phyloP scores from a whole-genome alignment of 2,113 vertebrate genomes.

The Calidris pygmaea region DNA sequence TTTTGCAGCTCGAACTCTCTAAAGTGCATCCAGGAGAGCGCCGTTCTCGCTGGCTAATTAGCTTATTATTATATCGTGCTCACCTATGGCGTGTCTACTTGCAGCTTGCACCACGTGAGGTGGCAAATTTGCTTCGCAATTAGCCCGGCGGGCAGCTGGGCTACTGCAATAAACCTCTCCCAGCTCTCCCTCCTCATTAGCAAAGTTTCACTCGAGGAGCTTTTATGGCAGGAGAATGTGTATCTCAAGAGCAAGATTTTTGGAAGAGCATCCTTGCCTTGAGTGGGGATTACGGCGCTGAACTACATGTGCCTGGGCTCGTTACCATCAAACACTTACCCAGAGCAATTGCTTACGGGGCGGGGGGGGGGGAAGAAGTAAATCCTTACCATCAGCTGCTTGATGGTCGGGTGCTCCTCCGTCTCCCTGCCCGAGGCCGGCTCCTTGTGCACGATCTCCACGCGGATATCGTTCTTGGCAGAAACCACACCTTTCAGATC shows the following conservation, averaged over 20 bases:
- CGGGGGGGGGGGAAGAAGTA: background rate
- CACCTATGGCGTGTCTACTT: background rate
- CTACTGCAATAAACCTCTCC: background rate
- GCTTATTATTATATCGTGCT: background rate
- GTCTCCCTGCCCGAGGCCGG: constrained; percentile 87
- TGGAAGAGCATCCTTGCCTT: background rate
- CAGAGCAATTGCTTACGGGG: background rate
- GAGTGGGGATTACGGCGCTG: background rate
- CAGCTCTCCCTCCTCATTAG: background rate
- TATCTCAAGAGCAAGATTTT: background rate
- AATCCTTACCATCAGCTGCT: constrained; percentile 95
- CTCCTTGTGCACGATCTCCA: constrained; percentile 98
- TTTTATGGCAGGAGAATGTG: background rate
- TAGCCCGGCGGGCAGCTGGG: background rate
- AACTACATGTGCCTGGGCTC: background rate
- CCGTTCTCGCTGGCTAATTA: background rate
- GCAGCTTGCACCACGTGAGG: background rate
- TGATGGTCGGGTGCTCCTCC: constrained; percentile 92
- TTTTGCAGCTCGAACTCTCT: background rate
- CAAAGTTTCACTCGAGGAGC: background rate
- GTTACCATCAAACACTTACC: background rate
- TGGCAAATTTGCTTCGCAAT: background rate
- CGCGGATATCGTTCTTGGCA: constrained; percentile 97
- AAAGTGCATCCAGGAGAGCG: background rate
- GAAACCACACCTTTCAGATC: constrained; percentile 97